Evolutionary conservation across 1,140 invertebrate genomes (phyloP), one percentile per base, ranked within the genome.

Genomic region (Eulimnadia texana): DNA sequence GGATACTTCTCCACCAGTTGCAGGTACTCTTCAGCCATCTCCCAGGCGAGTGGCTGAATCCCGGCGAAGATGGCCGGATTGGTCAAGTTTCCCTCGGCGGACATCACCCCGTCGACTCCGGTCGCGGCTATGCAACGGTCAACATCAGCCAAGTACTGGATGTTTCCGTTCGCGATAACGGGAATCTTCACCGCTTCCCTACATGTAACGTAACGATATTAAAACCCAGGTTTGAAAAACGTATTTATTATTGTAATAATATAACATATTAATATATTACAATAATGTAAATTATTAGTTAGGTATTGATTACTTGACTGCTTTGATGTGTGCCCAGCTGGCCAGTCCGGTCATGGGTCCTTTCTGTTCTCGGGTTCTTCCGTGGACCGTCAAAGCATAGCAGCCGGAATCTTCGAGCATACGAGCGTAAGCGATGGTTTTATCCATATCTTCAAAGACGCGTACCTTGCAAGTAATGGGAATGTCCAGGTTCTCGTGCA

Each of bases 121-220:
- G 93, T 98, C 64, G 83, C 83, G 64, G 84, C 73, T 25, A 99
- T 72, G 71, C 96, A 99, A 55, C 82, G 77, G 49, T 88, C 72
- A 0, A 94, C 82, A 79, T 99, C 96, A 69, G 84, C 79, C 59
- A 92, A 72, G 68, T 85, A 90, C 71, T 98, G 89, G 65, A 99
- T 94, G 70, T 99, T 99, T 3, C 96, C 96, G 79, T 99, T 99
- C 3, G 94, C 93, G 70, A 98, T 84, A 63, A 99, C 88, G 23
- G 96, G 95, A 67, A 99, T 87, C 61, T 80, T 84, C 6, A 98
- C 82, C 60, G 81, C 81, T 65, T 92, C 78, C 68, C 90, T 93
- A 68, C 51, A 76, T 78, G 63, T 67, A 58, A 61, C n/a, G 57
- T 56, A 57, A 22, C 42, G 47, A 50, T n/a, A n/a, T n/a, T n/a